Evolutionary conservation across 2,113 vertebrate genomes (phyloP).

Genomic region (Semnopithecus entellus): DNA sequence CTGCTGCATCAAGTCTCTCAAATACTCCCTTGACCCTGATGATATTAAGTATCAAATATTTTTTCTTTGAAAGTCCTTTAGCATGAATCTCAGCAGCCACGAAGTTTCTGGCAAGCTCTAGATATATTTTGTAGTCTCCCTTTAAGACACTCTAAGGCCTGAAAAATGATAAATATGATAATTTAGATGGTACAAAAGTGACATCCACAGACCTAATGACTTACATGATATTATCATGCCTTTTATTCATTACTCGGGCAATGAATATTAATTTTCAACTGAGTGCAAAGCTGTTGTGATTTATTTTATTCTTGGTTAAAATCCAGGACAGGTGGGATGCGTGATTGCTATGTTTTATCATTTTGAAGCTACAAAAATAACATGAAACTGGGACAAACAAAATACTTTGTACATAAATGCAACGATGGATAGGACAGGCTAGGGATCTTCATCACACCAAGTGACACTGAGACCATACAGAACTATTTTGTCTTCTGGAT

Average conservation of each 20-base stretch:
- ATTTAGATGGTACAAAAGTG: conserved; percentile 54
- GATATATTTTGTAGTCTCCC: neutral
- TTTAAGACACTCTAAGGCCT: neutral
- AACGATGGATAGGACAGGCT: neutral
- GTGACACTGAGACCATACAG: conserved; percentile 48
- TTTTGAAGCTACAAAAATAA: conserved; percentile 53
- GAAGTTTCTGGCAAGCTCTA: neutral
- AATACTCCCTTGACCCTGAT: conserved; percentile 33
- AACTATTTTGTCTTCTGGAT: conserved; percentile 67
- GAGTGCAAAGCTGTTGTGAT: neutral
- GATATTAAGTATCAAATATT: conserved; percentile 41
- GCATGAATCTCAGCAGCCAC: neutral
- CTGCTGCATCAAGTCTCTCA: conserved; percentile 14
- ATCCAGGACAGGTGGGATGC: neutral
- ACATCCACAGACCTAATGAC: neutral
- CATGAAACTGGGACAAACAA: conserved; percentile 68
- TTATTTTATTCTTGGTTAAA: conserved; percentile 40
- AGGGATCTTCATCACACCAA: neutral
- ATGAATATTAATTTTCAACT: conserved; percentile 55
- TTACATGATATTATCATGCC: conserved; percentile 19
- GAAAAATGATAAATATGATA: conserved; percentile 35
- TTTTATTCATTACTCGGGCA: conserved; percentile 26
- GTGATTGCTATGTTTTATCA: conserved; percentile 50
- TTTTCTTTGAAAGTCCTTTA: neutral
- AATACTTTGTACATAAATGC: conserved; percentile 51